These are phyloP conservation scores for Cataglyphis albicans DNA, from an alignment of 2,888 invertebrate genomes.

Conservation along the genomic window DNA sequence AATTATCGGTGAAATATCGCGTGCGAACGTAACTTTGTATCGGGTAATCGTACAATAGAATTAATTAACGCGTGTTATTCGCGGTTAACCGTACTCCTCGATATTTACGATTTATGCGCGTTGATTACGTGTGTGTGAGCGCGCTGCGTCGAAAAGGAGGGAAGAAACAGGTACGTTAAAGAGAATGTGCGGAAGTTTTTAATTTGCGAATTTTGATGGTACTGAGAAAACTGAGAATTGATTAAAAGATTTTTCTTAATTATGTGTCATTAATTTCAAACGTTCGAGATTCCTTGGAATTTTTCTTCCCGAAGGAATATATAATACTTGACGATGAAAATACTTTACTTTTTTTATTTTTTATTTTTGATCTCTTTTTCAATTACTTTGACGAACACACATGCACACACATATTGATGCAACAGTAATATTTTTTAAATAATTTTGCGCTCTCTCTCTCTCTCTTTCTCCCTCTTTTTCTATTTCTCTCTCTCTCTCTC, in stretches of 20 bases:
- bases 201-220: neutral
- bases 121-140: neutral
- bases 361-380: neutral
- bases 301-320: neutral
- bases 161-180: neutral
- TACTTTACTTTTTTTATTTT: neutral
- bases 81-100: constrained; percentile 7
- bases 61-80: constrained; percentile 27
- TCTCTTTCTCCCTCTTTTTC: no score
- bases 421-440: neutral
- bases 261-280: neutral
- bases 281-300: neutral
- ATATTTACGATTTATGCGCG: constrained; percentile 36
- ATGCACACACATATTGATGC: neutral
- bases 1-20: constrained; percentile 11
- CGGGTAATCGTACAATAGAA: neutral
- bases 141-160: neutral
- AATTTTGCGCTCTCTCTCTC: neutral
- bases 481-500: no score
- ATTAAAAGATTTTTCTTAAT: neutral
- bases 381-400: no score
- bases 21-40: neutral
- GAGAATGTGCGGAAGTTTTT: neutral
- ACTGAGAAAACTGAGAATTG: neutral
- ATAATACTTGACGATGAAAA: neutral